A percentile compares a stretch with the other conserved stretches of the same genome.
Conservation (phyloP, 2,113 vertebrate species). For the Paracanthobrama guichenoti region DNA sequence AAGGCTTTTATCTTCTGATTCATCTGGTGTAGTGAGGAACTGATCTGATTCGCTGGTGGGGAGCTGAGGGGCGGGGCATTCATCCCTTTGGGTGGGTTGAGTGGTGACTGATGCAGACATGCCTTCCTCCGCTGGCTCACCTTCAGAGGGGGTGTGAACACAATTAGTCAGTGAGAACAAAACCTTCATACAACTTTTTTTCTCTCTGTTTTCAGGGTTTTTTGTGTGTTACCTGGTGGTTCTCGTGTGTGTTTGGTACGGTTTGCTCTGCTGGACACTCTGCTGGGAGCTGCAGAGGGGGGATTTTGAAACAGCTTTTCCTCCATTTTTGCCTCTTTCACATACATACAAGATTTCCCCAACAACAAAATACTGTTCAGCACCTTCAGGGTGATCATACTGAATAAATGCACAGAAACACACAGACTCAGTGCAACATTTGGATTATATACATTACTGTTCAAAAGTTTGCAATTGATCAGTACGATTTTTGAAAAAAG, state of each 20-base stretch:
- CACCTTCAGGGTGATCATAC: conserved; percentile 94
- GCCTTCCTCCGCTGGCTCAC: conserved; percentile 75
- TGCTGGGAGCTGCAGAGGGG: conserved; percentile 76
- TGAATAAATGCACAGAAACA: conserved; percentile 63
- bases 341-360: conserved; percentile 94
- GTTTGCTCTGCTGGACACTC: conserved; percentile 79
- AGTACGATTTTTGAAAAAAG: neutral
- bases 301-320: conserved; percentile 90
- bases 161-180: neutral
- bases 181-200: neutral
- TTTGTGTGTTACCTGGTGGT: conserved; percentile 70
- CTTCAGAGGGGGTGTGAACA: conserved; percentile 56
- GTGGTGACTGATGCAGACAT: conserved; percentile 76
- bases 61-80: conserved; percentile 74
- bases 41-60: conserved; percentile 90
- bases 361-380: conserved; percentile 95
- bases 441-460: neutral
- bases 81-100: conserved; percentile 76
- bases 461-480: neutral
- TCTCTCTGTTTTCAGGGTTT: neutral
- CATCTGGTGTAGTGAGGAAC: conserved; percentile 93
- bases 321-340: conserved; percentile 97
- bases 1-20: conserved; percentile 85
- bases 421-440: neutral
- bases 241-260: conserved; percentile 72